phyloP scores from a whole-genome alignment of 2,113 vertebrate species.

The Colossoma macropomum region DNA sequence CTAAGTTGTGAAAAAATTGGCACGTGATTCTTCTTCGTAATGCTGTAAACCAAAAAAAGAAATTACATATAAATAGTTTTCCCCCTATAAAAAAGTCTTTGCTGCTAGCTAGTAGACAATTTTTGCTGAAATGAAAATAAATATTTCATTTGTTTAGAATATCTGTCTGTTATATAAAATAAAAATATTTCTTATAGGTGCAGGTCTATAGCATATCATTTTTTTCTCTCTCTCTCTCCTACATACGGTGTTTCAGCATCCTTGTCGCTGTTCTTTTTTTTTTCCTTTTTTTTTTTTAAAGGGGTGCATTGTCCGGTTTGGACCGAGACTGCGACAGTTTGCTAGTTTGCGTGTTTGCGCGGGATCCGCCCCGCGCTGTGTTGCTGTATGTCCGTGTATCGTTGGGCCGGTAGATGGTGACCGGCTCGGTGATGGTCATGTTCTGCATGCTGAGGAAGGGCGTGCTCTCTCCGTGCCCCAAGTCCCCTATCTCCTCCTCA shows the following conservation, averaged over 20 bases:
- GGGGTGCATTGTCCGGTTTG: constrained; percentile 88
- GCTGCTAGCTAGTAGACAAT: constrained; percentile 99
- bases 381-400: constrained; percentile 92
- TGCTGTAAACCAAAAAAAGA: constrained; percentile 96
- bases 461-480: constrained; percentile 87
- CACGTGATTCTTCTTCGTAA: constrained; percentile 89
- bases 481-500: constrained; percentile 83
- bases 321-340: constrained; percentile 80
- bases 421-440: constrained; percentile 82
- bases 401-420: constrained; percentile 79
- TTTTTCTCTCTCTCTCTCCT: constrained; percentile 46
- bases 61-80: constrained; percentile 98
- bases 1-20: constrained; percentile 99
- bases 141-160: constrained; percentile 99
- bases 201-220: constrained; percentile 81
- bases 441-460: constrained; percentile 95
- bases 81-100: constrained; percentile 99
- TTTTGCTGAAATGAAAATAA: constrained; percentile 99
- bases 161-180: constrained; percentile 99
- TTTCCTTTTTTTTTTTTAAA: constrained; percentile 82
- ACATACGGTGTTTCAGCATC: constrained; percentile 39
- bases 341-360: constrained; percentile 81
- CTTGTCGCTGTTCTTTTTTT: constrained; percentile 32
- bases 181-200: constrained; percentile 92
- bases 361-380: constrained; percentile 80